These are phyloP conservation scores for Caenorhabditis angaria DNA, from an alignment of 2,888 invertebrate species.

Conservation along the genomic window DNA sequence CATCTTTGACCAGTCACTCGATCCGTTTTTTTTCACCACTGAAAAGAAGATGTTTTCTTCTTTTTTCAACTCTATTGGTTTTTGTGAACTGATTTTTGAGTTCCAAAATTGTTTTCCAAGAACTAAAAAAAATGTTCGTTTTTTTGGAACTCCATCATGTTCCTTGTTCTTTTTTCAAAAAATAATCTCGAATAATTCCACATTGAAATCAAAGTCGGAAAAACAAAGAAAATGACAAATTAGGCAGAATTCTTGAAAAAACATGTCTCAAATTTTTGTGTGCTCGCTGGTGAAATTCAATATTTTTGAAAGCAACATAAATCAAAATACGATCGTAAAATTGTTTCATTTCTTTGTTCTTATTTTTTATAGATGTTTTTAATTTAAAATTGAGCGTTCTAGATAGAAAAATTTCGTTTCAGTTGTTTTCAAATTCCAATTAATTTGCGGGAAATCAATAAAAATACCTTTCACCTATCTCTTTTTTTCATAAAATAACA, in stretches of 20 bases:
- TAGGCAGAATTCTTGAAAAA: background rate
- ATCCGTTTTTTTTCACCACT: too few relatives aligned
- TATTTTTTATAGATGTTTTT: background rate
- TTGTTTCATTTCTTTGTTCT: background rate
- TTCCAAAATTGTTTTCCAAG: too few relatives aligned
- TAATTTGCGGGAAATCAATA: background rate
- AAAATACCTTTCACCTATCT: background rate
- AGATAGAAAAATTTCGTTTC: background rate
- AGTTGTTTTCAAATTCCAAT: background rate
- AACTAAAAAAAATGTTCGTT: background rate
- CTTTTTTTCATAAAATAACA: background rate
- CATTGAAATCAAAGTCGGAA: too few relatives aligned
- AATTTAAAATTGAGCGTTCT: too few relatives aligned
- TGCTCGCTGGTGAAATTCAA: constrained; percentile 2
- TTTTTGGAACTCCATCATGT: too few relatives aligned
- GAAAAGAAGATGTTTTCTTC: too few relatives aligned
- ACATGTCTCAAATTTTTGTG: background rate
- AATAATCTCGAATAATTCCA: background rate
- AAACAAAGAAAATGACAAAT: background rate
- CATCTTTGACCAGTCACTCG: too few relatives aligned
- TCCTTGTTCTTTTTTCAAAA: background rate
- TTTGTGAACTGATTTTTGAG: too few relatives aligned
- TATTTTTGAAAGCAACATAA: background rate
- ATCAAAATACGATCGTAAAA: constrained; percentile 2
- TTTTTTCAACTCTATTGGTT: too few relatives aligned